These are phyloP conservation scores for Ormyrus thymus DNA, from an alignment of 2,888 invertebrate species.

Conservation along the genomic window DNA sequence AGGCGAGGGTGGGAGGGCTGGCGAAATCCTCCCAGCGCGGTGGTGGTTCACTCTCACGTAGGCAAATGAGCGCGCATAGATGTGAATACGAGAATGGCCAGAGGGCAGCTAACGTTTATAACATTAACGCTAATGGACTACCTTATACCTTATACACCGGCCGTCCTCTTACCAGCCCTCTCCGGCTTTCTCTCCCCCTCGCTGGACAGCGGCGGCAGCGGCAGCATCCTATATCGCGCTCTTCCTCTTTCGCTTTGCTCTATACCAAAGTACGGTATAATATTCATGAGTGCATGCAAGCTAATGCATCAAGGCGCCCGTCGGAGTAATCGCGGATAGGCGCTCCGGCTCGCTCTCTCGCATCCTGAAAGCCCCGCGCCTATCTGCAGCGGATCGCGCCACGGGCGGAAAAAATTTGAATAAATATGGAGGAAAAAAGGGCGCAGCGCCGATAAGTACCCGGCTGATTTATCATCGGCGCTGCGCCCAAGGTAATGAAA, in stretches of 20 bases:
- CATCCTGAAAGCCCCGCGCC: background rate
- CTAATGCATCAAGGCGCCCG: conserved; percentile 72
- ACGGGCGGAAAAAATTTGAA: conserved; percentile 13
- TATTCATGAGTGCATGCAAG: conserved; percentile 74
- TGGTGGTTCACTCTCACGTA: conserved; percentile 17
- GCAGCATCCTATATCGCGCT: conserved; percentile 29
- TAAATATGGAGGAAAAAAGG: conserved; percentile 12
- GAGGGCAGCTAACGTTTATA: conserved; percentile 74
- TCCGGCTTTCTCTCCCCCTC: conserved; percentile 1
- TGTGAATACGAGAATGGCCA: conserved; percentile 70
- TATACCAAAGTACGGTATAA: conserved; percentile 64
- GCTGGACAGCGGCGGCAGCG: background rate
- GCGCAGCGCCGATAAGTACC: conserved; percentile 7
- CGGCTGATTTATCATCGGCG: conserved; percentile 41
- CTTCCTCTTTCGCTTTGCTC: conserved; percentile 51
- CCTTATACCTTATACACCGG: conserved; percentile 73
- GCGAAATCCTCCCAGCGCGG: background rate
- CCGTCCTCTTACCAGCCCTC: conserved; percentile 60
- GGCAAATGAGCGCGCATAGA: conserved; percentile 57
- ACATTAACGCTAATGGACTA: conserved; percentile 76
- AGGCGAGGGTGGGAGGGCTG: too few relatives aligned
- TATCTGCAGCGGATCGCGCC: conserved; percentile 45
- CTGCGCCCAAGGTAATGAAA: conserved; percentile 26
- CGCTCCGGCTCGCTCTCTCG: conserved; percentile 14
- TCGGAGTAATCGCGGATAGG: conserved; percentile 64